Evolutionary conservation across 2,113 vertebrate genomes (phyloP), one percentile per base, ranked within the genome.

Genomic region (Sterna hirundo): DNA sequence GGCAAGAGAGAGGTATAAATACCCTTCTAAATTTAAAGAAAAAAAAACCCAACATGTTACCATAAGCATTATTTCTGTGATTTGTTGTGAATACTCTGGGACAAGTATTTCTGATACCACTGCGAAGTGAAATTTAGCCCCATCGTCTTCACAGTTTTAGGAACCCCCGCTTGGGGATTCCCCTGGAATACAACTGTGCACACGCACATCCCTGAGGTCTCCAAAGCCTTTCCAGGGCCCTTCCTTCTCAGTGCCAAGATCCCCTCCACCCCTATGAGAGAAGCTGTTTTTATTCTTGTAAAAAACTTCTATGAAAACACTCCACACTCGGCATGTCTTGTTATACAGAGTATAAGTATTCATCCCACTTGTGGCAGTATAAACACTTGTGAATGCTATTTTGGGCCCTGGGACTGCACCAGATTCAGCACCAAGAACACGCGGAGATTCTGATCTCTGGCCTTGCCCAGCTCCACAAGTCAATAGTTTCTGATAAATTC

Each of bases 161-260:
- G 6, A 87, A 36, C 6, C 6, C 13, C 7, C 10, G 30, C 7
- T 3, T 36, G 9, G 42, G 8, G 42, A 91, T 55, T 85, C 36
- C 68, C 9, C 34, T 0, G 0, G 25, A 71, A 51, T 13, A 78
- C 2, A 78, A 13, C 4, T 0, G 0, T 22, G 12, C 23, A 42
- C 6, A 34, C 2, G 3, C 26, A 52, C 40, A 66, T n/a, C 47
- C 54, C 65, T 32, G 7, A 57, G 12, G 34, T 20, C 79, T 84
- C 55, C 71, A 49, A 92, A 80, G 46, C 17, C 36, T 65, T 88
- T 64, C 42, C 27, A 86, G 32, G 29, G 30, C 15, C 70, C 46
- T 80, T 79, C 70, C 46, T 80, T 79, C 0, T 4, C 2, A 78
- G 52, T 30, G 27, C 36, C 32, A 38, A 61, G 36, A 83, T 46